Evolutionary conservation across 2,113 vertebrate species (phyloP).

Genomic region (Bucco capensis): DNA sequence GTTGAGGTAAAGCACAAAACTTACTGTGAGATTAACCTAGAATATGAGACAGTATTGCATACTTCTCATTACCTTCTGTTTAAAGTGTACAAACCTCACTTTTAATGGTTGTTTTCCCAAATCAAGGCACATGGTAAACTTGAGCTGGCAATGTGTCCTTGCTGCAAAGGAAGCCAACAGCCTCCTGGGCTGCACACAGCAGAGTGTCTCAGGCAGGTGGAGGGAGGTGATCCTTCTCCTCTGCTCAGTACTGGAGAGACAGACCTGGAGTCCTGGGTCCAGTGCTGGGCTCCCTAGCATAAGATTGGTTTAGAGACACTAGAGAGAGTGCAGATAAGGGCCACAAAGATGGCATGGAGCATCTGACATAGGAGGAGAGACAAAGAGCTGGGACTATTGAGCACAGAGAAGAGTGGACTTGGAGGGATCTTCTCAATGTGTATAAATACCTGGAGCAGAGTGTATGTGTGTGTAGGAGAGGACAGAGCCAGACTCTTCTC

Average conservation of each 20-base stretch:
- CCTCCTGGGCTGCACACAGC: neutral
- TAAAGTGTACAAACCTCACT: neutral
- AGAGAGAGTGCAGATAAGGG: neutral
- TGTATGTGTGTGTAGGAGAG: fast-evolving
- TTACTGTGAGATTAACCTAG: neutral
- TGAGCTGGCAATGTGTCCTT: neutral
- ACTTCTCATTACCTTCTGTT: neutral
- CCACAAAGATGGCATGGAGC: too few relatives aligned
- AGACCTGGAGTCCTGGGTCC: neutral
- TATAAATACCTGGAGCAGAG: neutral
- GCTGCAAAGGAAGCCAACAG: neutral
- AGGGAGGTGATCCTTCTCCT: neutral
- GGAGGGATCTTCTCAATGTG: neutral
- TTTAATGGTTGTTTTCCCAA: neutral
- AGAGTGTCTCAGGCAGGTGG: neutral
- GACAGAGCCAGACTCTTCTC: neutral
- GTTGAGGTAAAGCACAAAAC: neutral
- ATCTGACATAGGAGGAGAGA: neutral
- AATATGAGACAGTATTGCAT: neutral
- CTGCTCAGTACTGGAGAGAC: neutral
- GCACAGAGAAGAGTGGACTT: too few relatives aligned
- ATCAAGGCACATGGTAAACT: neutral
- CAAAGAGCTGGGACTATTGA: neutral
- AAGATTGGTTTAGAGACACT: neutral
- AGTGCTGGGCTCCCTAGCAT: fast-evolving